These are phyloP conservation scores for Melanotaenia boesemani DNA, from an alignment of 2,797 vertebrate genomes.

Conservation along the genomic window DNA sequence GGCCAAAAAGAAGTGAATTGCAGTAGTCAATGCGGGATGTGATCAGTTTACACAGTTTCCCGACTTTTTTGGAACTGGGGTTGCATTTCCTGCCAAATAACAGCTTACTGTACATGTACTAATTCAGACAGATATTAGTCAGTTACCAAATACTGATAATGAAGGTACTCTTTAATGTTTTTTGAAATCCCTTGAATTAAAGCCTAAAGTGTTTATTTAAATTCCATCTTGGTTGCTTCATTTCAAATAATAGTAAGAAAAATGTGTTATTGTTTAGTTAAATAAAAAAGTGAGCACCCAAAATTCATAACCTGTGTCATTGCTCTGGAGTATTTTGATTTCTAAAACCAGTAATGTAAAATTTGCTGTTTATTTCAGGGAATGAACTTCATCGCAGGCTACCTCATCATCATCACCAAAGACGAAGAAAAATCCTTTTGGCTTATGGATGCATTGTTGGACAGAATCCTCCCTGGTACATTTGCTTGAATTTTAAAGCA, in stretches of 20 bases:
- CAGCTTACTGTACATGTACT: too few relatives aligned
- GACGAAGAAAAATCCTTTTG: slow-evolving; percentile 96
- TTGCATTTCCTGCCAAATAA: too few relatives aligned
- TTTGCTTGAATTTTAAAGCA: background rate
- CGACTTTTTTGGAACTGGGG: too few relatives aligned
- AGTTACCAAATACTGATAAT: background rate
- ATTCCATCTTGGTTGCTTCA: background rate
- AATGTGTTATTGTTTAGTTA: background rate
- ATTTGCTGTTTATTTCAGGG: slow-evolving; percentile 83
- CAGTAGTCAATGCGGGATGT: too few relatives aligned
- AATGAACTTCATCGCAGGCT: slow-evolving; percentile 97
- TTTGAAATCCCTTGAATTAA: background rate
- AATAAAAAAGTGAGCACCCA: background rate
- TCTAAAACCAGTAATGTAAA: background rate
- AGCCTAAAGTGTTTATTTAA: background rate
- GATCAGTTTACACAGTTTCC: too few relatives aligned
- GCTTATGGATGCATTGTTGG: slow-evolving; percentile 93
- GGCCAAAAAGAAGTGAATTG: too few relatives aligned
- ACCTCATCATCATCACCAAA: slow-evolving; percentile 94
- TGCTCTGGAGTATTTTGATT: background rate
- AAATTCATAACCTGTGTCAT: too few relatives aligned
- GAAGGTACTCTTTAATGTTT: background rate
- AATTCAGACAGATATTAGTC: background rate
- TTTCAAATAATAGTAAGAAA: background rate
- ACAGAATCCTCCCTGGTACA: slow-evolving; percentile 91